These are phyloP conservation scores for Knipowitschia caucasica DNA, from an alignment of 2,797 vertebrate species.

Conservation along the genomic window DNA sequence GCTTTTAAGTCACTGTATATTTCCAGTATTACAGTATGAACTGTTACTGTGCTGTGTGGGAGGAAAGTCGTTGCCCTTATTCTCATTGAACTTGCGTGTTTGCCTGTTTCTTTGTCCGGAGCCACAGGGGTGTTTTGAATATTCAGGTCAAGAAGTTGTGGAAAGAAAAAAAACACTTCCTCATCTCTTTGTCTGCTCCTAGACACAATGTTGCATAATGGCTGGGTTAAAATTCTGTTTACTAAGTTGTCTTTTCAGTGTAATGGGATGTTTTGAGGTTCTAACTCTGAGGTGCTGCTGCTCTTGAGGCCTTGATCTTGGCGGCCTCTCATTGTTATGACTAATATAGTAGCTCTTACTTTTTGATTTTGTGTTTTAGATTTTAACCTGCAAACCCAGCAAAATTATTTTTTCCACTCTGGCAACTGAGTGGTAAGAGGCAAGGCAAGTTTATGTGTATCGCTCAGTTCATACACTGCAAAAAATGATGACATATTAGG, in stretches of 20 bases:
- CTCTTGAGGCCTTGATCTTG: constrained; percentile 33
- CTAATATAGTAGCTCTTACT: constrained; percentile 25
- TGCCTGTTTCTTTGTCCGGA: constrained; percentile 47
- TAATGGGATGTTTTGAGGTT: constrained; percentile 4
- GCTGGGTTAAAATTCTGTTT: constrained; percentile 24
- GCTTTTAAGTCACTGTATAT: neutral
- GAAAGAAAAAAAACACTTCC: constrained; percentile 41
- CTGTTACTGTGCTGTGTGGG: constrained; percentile 26
- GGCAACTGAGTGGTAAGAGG: too few relatives aligned
- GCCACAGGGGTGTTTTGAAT: constrained; percentile 59
- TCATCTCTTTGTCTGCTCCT: constrained; percentile 38
- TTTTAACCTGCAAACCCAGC: neutral
- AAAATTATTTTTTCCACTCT: neutral
- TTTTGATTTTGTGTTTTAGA: constrained; percentile 4
- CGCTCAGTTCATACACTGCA: too few relatives aligned
- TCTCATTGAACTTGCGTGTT: constrained; percentile 43
- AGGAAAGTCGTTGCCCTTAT: constrained; percentile 34
- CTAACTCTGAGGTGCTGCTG: constrained; percentile 9
- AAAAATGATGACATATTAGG: too few relatives aligned
- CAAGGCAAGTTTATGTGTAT: too few relatives aligned
- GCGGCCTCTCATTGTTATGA: constrained; percentile 8
- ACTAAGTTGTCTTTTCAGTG: constrained; percentile 13
- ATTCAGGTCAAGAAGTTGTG: constrained; percentile 59
- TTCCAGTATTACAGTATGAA: neutral
- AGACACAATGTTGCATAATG: constrained; percentile 37